Percentiles rank a stretch among this genome's conserved stretches.
These are phyloP conservation scores for Solea senegalensis DNA, from an alignment of 2,113 vertebrate species.

Conservation along the genomic window DNA sequence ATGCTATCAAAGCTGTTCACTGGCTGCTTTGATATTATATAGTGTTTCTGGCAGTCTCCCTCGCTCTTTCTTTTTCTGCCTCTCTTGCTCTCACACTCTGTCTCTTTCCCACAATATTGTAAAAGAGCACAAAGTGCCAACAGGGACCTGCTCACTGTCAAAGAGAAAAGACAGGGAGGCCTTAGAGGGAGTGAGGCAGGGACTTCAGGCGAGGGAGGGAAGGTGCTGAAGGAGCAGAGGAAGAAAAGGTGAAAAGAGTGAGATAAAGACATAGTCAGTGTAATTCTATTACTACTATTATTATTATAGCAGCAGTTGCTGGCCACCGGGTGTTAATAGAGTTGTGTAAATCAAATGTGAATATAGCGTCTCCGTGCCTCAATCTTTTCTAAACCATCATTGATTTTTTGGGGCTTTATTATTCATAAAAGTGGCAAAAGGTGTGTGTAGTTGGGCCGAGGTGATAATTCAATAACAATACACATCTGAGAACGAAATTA, in stretches of 20 bases:
- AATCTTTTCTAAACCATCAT: background rate
- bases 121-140: slow-evolving; percentile 68
- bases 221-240: slow-evolving; percentile 13
- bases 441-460: no score
- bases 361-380: no score
- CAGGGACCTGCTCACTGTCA: slow-evolving; percentile 74
- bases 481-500: no score
- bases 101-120: slow-evolving; percentile 60
- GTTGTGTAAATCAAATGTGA: no score
- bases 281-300: slow-evolving; percentile 33
- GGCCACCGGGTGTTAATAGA: slow-evolving; percentile 1
- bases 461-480: no score
- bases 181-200: slow-evolving; percentile 55
- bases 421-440: no score
- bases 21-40: slow-evolving; percentile 69
- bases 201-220: slow-evolving; percentile 8
- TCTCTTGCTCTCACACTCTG: slow-evolving; percentile 12
- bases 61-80: slow-evolving; percentile 26
- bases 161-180: slow-evolving; percentile 65
- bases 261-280: background rate
- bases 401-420: background rate
- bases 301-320: background rate
- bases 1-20: slow-evolving; percentile 71
- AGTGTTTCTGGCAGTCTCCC: slow-evolving; percentile 70
- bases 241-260: slow-evolving; percentile 19